Base-by-base conservation (phyloP, 2,888 invertebrate genomes). In the Sicus ferrugineus region DNA sequence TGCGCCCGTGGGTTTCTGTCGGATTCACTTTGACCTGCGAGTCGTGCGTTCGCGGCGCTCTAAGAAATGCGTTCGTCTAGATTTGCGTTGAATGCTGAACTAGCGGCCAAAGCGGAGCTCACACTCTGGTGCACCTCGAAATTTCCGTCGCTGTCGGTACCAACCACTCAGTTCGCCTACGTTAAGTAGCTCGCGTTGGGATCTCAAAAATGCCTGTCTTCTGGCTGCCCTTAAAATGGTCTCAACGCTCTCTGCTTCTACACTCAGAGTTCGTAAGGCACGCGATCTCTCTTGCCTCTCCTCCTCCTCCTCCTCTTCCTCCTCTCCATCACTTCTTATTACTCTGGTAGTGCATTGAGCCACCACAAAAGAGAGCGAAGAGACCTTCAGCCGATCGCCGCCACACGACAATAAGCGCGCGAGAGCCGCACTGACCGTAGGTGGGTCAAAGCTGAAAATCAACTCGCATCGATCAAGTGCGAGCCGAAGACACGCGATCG, bases 51-150 rank as follows among this genome's bases (percentile, higher is more conserved):
- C 19, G 46, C 19, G 23, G 38, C 23, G 34, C 31, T 16, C 16
- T 6, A 38, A 59, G 58, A 58, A 67, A 59, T 70, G 73, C 73
- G 74, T 68, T 73, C 68, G 75, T 70, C 74, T 75, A 74, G 75
- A 73, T 67, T 77, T 74, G 70, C 73, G 69, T 73, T 71, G 68
- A 72, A 34, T 23, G 31, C 31, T n/a, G n/a, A 59, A 28, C 48
- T 59, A 59, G 21, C 59, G 30, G 30, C 31, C 48, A 48, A 65
- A 54, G 23, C 38, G 23, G 26, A 54, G 65, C 52, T 31, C 7
- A 11, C 23, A 23, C 52, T 23, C 19, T 21, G 34, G 34, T 34
- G 54, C 34, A 67, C 48, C 46, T 11, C 56, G 16, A 42, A 67
- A 19, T n/a, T 3, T 26, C 5, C 34, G 38, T 64, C 19, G 19